Conservation (phyloP, 2,888 invertebrate genomes). For the Deroplatys truncata region DNA sequence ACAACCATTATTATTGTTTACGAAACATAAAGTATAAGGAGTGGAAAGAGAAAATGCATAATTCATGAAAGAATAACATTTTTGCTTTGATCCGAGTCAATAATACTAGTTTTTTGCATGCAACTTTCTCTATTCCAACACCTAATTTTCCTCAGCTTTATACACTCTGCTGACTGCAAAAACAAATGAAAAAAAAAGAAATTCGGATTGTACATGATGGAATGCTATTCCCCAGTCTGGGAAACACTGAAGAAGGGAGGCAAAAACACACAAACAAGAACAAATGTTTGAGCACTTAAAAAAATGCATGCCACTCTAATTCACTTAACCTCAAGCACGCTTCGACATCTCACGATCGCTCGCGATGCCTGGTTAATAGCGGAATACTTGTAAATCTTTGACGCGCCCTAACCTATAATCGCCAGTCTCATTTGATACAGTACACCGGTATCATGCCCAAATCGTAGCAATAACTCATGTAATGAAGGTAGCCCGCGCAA, state of each 20-base stretch:
- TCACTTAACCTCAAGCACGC: background rate
- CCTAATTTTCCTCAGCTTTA: background rate
- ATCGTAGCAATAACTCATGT: background rate
- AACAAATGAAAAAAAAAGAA: too few species aligned
- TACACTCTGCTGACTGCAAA: background rate
- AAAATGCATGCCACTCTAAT: background rate
- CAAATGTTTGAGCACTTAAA: background rate
- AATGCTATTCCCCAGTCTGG: background rate
- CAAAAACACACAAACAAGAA: background rate
- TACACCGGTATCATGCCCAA: background rate
- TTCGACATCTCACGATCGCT: background rate
- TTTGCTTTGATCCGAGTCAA: too few species aligned
- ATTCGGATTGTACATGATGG: background rate
- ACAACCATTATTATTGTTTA: too few species aligned
- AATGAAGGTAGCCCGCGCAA: background rate
- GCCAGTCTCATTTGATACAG: background rate
- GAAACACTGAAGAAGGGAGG: background rate
- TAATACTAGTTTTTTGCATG: too few species aligned
- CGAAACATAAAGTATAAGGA: too few species aligned
- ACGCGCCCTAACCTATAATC: background rate
- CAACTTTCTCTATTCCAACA: too few species aligned
- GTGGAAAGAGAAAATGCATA: too few species aligned
- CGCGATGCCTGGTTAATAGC: background rate
- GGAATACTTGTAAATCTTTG: background rate
- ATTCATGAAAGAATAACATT: too few species aligned